Base-by-base conservation (phyloP, 2,113 vertebrate species). In the Trichechus manatus region DNA sequence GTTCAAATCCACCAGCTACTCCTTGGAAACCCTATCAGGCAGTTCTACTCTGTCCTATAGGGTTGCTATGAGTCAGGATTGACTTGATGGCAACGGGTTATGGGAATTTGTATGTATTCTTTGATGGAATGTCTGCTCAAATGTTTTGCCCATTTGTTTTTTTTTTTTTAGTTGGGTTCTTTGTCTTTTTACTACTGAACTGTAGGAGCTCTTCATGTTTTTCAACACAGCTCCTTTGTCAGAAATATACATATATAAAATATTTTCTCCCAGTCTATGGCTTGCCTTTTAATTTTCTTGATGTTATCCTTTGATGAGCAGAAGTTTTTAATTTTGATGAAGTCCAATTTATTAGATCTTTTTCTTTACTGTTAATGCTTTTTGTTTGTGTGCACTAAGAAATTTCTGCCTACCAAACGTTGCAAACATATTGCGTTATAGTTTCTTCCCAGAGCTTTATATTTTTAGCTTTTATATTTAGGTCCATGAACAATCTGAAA, bases 401-500 rank as follows among this genome's bases (percentile, higher is more conserved):
- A 72, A 88, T 66, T 82, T 94, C 31, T 82, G 44, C 20, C 44
- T 89, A 82, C 29, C 9, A 63, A 93, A 89, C 22, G 15, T 64
- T 91, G 31, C 50, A 91, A 91, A 74, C 3, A 68, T 59, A 90
- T 33, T 39, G 25, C 17, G 23, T 91, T 70, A 33, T 42, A 70
- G 9, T 77, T 87, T 91, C 83, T 94, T 95, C 72, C 29, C 72
- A 66, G 42, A 80, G 3, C 22, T 79, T 77, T 36, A 25, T 53
- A 74, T 5, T 42, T 56, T 93, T 63, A 84, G 36, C 9, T 90
- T 94, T 93, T 83, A 61, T 59, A 66, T 87, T 85, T 42, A 94
- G 86, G 33, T 68, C 36, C 20, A 79, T 70, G 61, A 87, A 44
- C 39, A 82, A 86, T 36, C 33, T 91, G 42, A 88, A 64, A 78